Conservation (phyloP, 2,113 vertebrate species). For the human (Homo sapiens) region GRCh38 chr6:17533001-17533500, state of each 20-base stretch:
- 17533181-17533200: neutral
- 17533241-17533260: neutral
- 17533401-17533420: slow-evolving; percentile 64
- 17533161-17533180: neutral
- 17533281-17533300: slow-evolving; percentile 72
- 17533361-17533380: slow-evolving; percentile 81
- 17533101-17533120: neutral
- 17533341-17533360: slow-evolving; percentile 81
- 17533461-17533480: slow-evolving; percentile 76
- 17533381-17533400: slow-evolving; percentile 78
- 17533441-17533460: slow-evolving; percentile 82
- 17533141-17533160: slow-evolving; percentile 1
- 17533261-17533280: neutral
- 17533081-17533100: neutral
- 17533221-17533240: neutral
- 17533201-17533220: neutral
- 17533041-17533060: too few species aligned
- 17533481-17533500: slow-evolving; percentile 77
- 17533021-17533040: too few species aligned
- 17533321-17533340: slow-evolving; percentile 81
- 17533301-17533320: slow-evolving; percentile 29
- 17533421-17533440: slow-evolving; percentile 80
- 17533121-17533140: slow-evolving; percentile 42
- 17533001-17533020: too few species aligned
- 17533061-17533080: too few species aligned